Base-by-base conservation (phyloP, 2,888 invertebrate species). In the Lasioglossum lativentre region DNA sequence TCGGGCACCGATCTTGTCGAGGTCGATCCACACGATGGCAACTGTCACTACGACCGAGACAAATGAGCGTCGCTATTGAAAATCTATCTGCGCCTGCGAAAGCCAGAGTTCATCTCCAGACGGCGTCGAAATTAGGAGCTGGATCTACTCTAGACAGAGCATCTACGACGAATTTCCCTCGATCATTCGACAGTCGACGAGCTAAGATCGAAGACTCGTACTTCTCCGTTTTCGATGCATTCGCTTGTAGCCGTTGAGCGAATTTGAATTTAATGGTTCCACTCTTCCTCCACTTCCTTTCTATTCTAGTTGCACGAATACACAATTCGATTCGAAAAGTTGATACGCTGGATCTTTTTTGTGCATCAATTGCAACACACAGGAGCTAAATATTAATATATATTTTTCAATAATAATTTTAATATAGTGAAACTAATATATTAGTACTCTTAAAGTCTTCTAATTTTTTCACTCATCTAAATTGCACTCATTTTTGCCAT, bases 1-100 rank as follows among this genome's bases (percentile, higher is more conserved):
- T 19, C 72, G 27, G 45, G 52, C 47, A 66, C 71, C 42, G 75
- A 79, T 76, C 71, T 78, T 68, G 59, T 40, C 45, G 66, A 74
- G 38, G 59, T 45, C 75, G 77, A 79, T 78, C 66, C 71, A 71
- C 81, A 81, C 68, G 66, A 59, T 63, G 66, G 59, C 59, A 68
- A 45, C 70, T 73, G 82, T 76, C 77, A 45, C 47, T 47, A 71
- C 85, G 78, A 76, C 79, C 88, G 86, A 90, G 92, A 92, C 90
- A 91, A 93, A 92, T 90, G 91, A 92, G 90, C 86, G 89, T 83
- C 77, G 73, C 81, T 88, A 93, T 93, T 92, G 92, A 92, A 93
- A 92, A 90, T 90, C 90, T 91, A 93, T 93, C 78, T 38, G 56
- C 23, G 19, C 16, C n/a, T n/a, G 34, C 70, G 75, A 34, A 40